Evolutionary conservation across 2,888 invertebrate genomes (phyloP), one percentile per base, ranked within the genome.

Genomic region (Metopia argyrocephala): DNA sequence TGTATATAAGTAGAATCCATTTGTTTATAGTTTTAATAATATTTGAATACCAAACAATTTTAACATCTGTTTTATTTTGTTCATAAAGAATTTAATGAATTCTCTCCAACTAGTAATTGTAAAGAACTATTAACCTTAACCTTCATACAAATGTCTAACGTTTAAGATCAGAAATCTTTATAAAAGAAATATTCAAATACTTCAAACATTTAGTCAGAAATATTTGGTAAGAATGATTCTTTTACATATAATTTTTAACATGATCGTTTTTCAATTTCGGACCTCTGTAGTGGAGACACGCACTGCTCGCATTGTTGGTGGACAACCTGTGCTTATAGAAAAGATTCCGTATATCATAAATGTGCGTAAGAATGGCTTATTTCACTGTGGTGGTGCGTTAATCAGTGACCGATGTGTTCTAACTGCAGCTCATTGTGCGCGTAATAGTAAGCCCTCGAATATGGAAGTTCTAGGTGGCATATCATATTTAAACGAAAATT

Each of bases 371-470:
- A 81, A 84, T 2, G 87, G 86, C 9, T 70, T 79, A 20, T 87
- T 87, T 20, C 79, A 85, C 21, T 89, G 90, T 66, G 89, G 90
- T 0, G 89, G 90, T 7, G 85, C 89, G 0, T 76, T 89, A 64
- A 81, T 87, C 28, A 87, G 85, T 3, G 79, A 85, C 0, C 85
- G 83, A 15, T 89, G 89, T 68, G 86, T 89, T 9, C 62, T 89
- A 2, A 89, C 89, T 1, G 89, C 89, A 5, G 89, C 87, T 2
- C 89, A 89, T 66, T 89, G 89, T 70, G 59, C 86, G 3, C 70
- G 83, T 7, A 57, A 84, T 3, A 54, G 83, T 3, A 28, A 56
- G 3, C 68, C 83, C 5, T 5, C 68, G 1, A 84, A 87, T 15
- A 85, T 88, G 18, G 80, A 79, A 21, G 85, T 89, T 4, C 87